Evolutionary conservation across 92 coral and sea anemone genomes (phyloP).

Genomic region (Pocillopora meandrina): DNA sequence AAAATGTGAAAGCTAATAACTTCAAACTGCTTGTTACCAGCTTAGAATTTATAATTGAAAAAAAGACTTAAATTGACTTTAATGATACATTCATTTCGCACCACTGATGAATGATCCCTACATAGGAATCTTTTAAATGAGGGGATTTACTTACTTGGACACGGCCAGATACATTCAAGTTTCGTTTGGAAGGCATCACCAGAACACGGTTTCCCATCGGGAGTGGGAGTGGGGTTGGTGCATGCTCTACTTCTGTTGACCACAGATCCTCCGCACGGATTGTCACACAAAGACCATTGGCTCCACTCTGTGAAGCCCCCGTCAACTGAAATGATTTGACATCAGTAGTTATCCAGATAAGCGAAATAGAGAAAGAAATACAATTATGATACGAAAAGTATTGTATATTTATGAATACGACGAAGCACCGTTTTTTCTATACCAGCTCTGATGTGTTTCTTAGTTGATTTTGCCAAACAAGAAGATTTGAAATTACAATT

Average conservation of each 20-base stretch:
- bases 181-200: slow-evolving; percentile 73
- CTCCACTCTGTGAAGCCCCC: slow-evolving; percentile 96
- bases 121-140: background rate
- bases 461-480: too few species aligned
- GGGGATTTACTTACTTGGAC: slow-evolving; percentile 67
- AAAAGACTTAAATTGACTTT: too few species aligned
- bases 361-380: too few species aligned
- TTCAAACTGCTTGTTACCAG: background rate
- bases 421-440: too few species aligned
- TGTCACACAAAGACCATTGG: slow-evolving; percentile 95
- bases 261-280: slow-evolving; percentile 93
- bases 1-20: too few species aligned
- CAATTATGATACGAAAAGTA: too few species aligned
- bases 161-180: slow-evolving; percentile 93
- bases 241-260: slow-evolving; percentile 87
- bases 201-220: slow-evolving; percentile 75
- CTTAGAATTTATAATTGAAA: background rate
- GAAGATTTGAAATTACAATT: background rate
- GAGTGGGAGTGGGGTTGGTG: slow-evolving; percentile 82
- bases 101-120: background rate
- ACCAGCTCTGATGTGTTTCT: too few species aligned
- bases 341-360: background rate
- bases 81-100: background rate
- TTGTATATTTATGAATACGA: too few species aligned
- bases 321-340: slow-evolving; percentile 55